phyloP scores from a whole-genome alignment of 64 coral and sea anemone genomes.

The Actinia tenebrosa region DNA sequence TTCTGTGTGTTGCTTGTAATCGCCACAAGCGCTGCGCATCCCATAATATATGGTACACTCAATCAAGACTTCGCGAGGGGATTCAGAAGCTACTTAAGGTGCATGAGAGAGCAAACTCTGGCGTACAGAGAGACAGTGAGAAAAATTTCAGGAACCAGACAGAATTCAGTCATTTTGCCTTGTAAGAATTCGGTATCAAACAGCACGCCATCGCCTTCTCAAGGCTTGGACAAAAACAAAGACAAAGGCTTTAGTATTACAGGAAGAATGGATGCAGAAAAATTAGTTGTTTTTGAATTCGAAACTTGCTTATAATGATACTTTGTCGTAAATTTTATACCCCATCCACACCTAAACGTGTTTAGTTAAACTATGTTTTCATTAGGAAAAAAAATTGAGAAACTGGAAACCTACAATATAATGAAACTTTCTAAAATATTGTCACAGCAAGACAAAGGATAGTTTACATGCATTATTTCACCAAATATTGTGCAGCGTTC shows the following conservation, averaged over 20 bases:
- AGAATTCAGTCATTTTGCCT: not conserved
- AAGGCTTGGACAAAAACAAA: not conserved
- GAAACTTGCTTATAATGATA: conserved; percentile 2
- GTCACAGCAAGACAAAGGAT: too few species aligned
- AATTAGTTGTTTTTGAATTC: not conserved
- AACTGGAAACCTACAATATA: too few species aligned
- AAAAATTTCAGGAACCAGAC: not conserved
- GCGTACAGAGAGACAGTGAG: not conserved
- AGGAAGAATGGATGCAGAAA: not conserved
- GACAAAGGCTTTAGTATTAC: not conserved
- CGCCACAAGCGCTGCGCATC: conserved; percentile 65
- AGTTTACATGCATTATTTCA: too few species aligned
- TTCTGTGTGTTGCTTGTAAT: conserved; percentile 73
- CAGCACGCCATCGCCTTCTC: not conserved
- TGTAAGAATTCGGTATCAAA: not conserved
- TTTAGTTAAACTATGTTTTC: too few species aligned
- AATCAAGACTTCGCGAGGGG: conserved; percentile 50
- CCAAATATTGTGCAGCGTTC: too few species aligned
- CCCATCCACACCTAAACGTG: too few species aligned
- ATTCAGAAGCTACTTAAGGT: conserved; percentile 16
- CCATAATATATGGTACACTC: conserved; percentile 58
- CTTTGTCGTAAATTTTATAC: not conserved
- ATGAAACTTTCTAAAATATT: too few species aligned
- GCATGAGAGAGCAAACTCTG: not conserved
- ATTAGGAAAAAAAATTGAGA: too few species aligned